These are phyloP conservation scores for Drosophila recens DNA, from an alignment of 2,888 invertebrate species.

Conservation along the genomic window DNA sequence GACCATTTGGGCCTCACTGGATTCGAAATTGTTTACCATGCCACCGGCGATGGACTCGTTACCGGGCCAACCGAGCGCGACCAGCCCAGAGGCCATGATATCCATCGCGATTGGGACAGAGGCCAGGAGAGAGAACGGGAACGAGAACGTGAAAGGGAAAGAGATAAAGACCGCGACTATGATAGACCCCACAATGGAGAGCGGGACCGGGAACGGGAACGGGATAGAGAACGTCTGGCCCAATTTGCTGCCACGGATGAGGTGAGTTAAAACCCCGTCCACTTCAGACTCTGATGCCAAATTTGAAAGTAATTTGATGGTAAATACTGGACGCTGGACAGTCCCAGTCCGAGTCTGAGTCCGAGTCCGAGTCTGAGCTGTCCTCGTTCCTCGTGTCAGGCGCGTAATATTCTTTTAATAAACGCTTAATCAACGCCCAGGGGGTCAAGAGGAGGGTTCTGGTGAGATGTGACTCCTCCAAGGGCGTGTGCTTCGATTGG, in stretches of 20 bases:
- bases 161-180: slow-evolving; percentile 25
- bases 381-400: neutral
- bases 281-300: slow-evolving; percentile 17
- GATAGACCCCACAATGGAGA: slow-evolving; percentile 21
- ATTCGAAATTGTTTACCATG: slow-evolving; percentile 94
- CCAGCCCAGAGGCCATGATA: slow-evolving; percentile 27
- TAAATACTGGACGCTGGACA: slow-evolving; percentile 31
- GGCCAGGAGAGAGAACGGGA: slow-evolving; percentile 26
- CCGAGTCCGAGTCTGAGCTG: neutral
- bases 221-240: slow-evolving; percentile 41
- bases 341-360: neutral
- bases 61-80: slow-evolving; percentile 46
- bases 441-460: neutral
- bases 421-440: slow-evolving; percentile 58
- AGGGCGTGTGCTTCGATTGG: slow-evolving; percentile 44
- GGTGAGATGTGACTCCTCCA: neutral
- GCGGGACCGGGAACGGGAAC: slow-evolving; percentile 23
- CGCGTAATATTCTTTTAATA: slow-evolving; percentile 55
- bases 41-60: slow-evolving; percentile 87
- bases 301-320: slow-evolving; percentile 61
- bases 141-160: slow-evolving; percentile 24
- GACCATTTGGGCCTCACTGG: slow-evolving; percentile 94
- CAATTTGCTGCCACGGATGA: slow-evolving; percentile 63
- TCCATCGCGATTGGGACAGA: slow-evolving; percentile 30
- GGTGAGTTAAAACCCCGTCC: slow-evolving; percentile 54